These are phyloP conservation scores for Gadopsis marmoratus DNA, from an alignment of 2,797 vertebrate genomes.

Conservation along the genomic window DNA sequence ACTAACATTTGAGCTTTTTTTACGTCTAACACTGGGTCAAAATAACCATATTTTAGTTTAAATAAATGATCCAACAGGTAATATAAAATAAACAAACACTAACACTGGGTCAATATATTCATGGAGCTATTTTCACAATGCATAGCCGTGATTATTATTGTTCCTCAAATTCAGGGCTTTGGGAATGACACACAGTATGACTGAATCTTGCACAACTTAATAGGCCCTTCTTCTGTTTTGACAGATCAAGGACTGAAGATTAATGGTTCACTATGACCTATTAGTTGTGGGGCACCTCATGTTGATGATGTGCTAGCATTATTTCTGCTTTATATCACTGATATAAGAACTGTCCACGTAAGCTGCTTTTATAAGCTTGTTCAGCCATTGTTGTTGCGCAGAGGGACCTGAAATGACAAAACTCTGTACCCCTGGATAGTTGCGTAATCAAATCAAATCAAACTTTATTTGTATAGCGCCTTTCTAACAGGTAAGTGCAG, in stretches of 20 bases:
- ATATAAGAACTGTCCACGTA: conserved; percentile 9
- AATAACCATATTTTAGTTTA: background rate
- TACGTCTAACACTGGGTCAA: background rate
- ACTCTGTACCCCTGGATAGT: too few relatives aligned
- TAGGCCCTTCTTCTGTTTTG: background rate
- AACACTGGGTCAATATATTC: background rate
- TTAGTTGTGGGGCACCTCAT: conserved; percentile 2
- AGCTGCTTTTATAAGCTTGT: conserved; percentile 22
- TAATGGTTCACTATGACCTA: conserved; percentile 5
- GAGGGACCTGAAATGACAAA: conserved; percentile 19
- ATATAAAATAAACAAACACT: background rate
- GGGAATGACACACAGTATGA: background rate
- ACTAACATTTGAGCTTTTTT: background rate
- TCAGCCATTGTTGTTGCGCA: conserved; percentile 18
- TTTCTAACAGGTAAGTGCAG: too few relatives aligned
- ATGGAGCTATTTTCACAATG: background rate
- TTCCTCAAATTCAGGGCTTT: background rate
- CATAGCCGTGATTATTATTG: background rate
- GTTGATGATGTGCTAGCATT: background rate
- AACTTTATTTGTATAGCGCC: too few relatives aligned
- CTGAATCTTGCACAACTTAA: background rate
- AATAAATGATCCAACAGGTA: background rate
- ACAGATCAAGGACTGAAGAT: conserved; percentile 2
- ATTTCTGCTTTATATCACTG: background rate
- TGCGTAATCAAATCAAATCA: too few relatives aligned